Percentiles rank a stretch among this genome's conserved stretches.
Conservation (phyloP, 2,888 invertebrate genomes). For the Pachycephus smyrnensis region DNA sequence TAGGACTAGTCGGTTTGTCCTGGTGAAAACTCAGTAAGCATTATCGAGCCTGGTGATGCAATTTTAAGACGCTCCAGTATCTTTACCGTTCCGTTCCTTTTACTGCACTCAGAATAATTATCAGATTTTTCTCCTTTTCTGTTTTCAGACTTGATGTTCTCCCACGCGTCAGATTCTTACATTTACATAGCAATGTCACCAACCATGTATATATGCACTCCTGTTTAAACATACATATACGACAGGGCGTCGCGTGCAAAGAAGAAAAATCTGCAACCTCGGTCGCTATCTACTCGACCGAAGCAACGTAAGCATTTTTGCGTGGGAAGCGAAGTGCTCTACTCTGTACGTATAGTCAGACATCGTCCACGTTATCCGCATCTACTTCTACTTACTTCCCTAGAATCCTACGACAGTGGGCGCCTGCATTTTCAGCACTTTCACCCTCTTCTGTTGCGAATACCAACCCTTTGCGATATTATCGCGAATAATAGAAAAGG, state of each 20-base stretch:
- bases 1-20: not conserved
- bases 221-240: not conserved
- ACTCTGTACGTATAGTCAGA: constrained; percentile 43
- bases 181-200: not conserved
- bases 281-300: constrained; percentile 10
- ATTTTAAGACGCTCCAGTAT: not conserved
- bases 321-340: constrained; percentile 51
- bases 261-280: constrained; percentile 8
- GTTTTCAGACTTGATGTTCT: not conserved
- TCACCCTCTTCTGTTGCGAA: not conserved
- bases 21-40: not conserved
- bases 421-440: constrained; percentile 29
- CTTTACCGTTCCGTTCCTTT: not conserved
- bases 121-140: not conserved
- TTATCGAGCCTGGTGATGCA: not conserved
- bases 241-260: not conserved
- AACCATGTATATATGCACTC: not conserved
- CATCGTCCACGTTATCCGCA: constrained; percentile 34
- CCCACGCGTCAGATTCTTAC: not conserved
- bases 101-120: not conserved
- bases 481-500: not conserved
- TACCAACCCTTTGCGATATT: not conserved
- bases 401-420: constrained; percentile 26
- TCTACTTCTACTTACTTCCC: not conserved
- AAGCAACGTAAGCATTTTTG: constrained; percentile 57